Base-by-base conservation (phyloP, 2,113 vertebrate species). In the Aix galericulata region DNA sequence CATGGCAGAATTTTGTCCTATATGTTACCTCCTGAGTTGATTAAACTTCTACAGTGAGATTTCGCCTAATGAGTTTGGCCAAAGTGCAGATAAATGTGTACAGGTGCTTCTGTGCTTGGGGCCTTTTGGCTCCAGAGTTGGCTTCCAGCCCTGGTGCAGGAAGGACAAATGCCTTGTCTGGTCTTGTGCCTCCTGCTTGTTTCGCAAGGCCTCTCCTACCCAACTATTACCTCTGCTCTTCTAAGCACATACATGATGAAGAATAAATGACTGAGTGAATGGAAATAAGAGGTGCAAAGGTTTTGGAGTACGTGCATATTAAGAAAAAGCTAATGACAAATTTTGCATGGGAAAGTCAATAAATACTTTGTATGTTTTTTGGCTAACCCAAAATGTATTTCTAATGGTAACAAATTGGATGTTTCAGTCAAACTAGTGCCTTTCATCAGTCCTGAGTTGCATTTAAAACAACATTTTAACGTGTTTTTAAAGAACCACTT, bases 401-500 rank as follows among this genome's bases (percentile, higher is more conserved):
- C 2, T 78, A 59, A 63, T 66, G 55, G 81, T 76, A 95, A 94
- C 27, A 79, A 94, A 87, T 22, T 53, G 86, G 74, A 5, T 82
- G 9, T 11, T 87, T 87, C 67, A 73, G 66, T 53, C 69, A 89
- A 62, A 12, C 7, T 59, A 62, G 11, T 69, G 32, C 20, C n/a
- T 92, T 83, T 94, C 59, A 73, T 81, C 58, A 73, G 58, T 76
- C 40, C 36, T 82, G 55, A 96, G 69, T 31, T 76, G 71, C 27
- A 9, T 40, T 93, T 84, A 55, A 94, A 94, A 75, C 46, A 94
- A 75, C 46, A 59, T 93, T 95, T 95, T 88, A 93, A 76, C n/a
- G 3, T 79, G 58, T 40, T 94, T 96, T 92, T 76, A 86, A 92
- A 92, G 44, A 71, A 90, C 88, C 82, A 86, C 94, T 92, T 91